phyloP scores from a whole-genome alignment of 2,888 invertebrate genomes.

The Toxonevra muliebris region DNA sequence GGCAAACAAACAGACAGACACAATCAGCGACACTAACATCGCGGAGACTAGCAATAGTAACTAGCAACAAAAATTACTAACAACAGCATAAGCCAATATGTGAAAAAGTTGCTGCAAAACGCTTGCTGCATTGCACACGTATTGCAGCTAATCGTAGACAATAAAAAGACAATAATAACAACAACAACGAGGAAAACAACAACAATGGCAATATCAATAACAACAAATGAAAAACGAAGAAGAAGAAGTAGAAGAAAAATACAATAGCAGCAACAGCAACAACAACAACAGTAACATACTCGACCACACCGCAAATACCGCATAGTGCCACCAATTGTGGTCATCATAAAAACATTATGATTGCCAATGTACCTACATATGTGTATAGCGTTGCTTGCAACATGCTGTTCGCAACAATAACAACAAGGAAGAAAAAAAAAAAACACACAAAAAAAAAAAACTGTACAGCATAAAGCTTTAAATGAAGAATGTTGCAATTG shows the following conservation, averaged over 20 bases:
- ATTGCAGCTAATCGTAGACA: constrained; percentile 1
- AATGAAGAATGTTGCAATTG: constrained; percentile 1
- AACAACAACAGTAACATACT: neutral
- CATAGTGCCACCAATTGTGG: neutral
- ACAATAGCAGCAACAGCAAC: neutral
- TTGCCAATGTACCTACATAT: neutral
- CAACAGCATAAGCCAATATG: neutral
- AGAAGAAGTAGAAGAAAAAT: neutral
- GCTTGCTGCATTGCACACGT: neutral
- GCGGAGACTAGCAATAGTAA: constrained; percentile 6
- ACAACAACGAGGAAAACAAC: constrained; percentile 13
- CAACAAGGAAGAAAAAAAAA: constrained; percentile 9
- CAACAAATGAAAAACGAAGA: constrained; percentile 14
- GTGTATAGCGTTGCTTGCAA: neutral
- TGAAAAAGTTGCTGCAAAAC: neutral
- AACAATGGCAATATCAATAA: constrained; percentile 22
- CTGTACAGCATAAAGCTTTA: neutral
- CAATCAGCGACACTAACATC: neutral
- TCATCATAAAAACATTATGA: constrained; percentile 23
- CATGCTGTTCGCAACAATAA: neutral
- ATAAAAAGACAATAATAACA: constrained; percentile 15
- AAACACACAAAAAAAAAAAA: constrained; percentile 7
- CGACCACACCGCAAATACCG: neutral
- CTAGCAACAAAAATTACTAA: neutral
- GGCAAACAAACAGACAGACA: constrained; percentile 25